These are phyloP conservation scores for Meteorus colon DNA, from an alignment of 2,888 invertebrate genomes.

Conservation along the genomic window DNA sequence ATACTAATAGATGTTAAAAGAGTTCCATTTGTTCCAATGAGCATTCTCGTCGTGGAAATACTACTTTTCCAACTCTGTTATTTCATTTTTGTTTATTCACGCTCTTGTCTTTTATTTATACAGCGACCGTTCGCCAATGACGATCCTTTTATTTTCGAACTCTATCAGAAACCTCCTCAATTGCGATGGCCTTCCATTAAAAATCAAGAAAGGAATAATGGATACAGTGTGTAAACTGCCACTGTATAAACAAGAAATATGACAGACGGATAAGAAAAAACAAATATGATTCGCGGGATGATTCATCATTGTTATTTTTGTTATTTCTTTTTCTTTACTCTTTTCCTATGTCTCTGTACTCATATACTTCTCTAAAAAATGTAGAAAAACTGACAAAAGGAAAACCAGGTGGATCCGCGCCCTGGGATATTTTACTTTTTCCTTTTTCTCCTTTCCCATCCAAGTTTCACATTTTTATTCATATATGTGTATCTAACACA, in stretches of 20 bases:
- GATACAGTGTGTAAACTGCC: neutral
- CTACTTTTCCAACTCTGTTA: neutral
- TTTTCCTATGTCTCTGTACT: neutral
- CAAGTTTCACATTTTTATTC: slow-evolving; percentile 12
- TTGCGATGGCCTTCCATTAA: neutral
- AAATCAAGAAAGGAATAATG: neutral
- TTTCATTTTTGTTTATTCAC: neutral
- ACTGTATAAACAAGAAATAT: neutral
- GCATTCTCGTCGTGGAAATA: too few relatives aligned
- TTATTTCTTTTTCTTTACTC: neutral
- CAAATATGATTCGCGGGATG: neutral
- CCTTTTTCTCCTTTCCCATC: neutral
- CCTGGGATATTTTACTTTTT: neutral
- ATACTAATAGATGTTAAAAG: neutral
- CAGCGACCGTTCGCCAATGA: neutral
- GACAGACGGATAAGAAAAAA: neutral
- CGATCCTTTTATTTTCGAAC: neutral
- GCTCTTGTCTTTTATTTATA: neutral
- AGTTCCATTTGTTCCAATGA: too few relatives aligned
- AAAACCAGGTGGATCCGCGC: slow-evolving; percentile 1
- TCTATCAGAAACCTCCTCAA: neutral
- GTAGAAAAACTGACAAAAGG: neutral
- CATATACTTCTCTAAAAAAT: neutral
- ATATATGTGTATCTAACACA: neutral
- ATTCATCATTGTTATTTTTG: slow-evolving; percentile 9